Percentiles rank a stretch among this genome's conserved stretches.
These are phyloP conservation scores for Chloromyia formosa DNA, from an alignment of 2,888 invertebrate genomes.

Conservation along the genomic window DNA sequence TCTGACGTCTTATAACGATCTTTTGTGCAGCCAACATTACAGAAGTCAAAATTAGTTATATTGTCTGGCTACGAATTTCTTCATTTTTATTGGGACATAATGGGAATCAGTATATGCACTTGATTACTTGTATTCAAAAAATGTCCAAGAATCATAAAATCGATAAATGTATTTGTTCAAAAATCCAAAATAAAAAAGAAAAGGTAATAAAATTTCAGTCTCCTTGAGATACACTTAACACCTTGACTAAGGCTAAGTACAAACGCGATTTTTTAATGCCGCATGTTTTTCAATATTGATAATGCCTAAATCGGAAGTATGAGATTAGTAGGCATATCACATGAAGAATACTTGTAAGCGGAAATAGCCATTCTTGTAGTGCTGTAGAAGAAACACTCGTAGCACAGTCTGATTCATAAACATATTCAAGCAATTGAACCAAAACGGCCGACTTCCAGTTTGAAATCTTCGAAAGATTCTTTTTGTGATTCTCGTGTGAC, in stretches of 20 bases:
- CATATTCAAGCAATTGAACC: conserved; percentile 9
- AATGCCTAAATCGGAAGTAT: conserved; percentile 39
- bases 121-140: too few species aligned
- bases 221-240: conserved; percentile 13
- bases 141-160: too few species aligned
- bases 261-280: conserved; percentile 7
- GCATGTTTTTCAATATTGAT: conserved; percentile 6
- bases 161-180: too few species aligned
- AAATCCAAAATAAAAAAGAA: too few species aligned
- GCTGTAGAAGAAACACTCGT: neutral
- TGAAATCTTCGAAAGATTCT: conserved; percentile 15
- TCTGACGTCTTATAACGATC: too few species aligned
- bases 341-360: conserved; percentile 36
- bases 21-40: too few species aligned
- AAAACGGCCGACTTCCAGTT: conserved; percentile 11
- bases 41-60: too few species aligned
- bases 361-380: conserved; percentile 42
- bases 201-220: neutral
- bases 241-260: conserved; percentile 24
- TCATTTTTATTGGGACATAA: too few species aligned
- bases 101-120: too few species aligned
- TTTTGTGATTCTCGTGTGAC: conserved; percentile 29
- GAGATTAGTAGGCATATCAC: conserved; percentile 39
- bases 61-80: too few species aligned
- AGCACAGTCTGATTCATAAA: conserved; percentile 29